Conservation (phyloP, 2,113 vertebrate species). For the Lycaon pictus region DNA sequence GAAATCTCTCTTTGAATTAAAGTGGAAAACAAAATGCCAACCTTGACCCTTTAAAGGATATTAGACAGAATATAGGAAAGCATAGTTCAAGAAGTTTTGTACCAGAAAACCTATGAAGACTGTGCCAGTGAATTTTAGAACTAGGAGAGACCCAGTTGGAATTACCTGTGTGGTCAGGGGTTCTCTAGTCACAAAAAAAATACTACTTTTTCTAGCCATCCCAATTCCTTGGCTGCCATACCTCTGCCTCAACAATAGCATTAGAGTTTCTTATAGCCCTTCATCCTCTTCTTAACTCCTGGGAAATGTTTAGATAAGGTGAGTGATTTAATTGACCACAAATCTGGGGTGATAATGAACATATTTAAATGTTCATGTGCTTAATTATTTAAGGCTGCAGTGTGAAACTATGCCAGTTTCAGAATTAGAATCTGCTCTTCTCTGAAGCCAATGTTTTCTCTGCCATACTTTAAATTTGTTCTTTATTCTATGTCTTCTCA, state of each 20-base stretch:
- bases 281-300: not conserved
- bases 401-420: not conserved
- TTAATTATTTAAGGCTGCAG: not conserved
- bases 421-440: not conserved
- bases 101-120: not conserved
- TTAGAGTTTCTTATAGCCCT: accelerated
- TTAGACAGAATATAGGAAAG: not conserved
- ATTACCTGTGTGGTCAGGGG: not conserved
- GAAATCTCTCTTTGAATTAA: not conserved
- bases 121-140: not conserved
- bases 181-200: not conserved
- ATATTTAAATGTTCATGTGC: not conserved
- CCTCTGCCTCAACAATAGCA: not conserved
- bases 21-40: not conserved
- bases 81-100: not conserved
- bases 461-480: not conserved
- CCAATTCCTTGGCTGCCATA: not conserved
- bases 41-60: not conserved
- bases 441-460: not conserved
- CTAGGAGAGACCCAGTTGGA: not conserved
- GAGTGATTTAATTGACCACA: not conserved
- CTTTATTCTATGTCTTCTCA: not conserved
- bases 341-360: not conserved
- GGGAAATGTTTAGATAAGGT: not conserved
- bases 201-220: no score